A percentile compares a stretch with the other conserved stretches of the same genome.
Evolutionary conservation across 1,140 invertebrate genomes (phyloP).

Genomic region (Drosophila subobscura): DNA sequence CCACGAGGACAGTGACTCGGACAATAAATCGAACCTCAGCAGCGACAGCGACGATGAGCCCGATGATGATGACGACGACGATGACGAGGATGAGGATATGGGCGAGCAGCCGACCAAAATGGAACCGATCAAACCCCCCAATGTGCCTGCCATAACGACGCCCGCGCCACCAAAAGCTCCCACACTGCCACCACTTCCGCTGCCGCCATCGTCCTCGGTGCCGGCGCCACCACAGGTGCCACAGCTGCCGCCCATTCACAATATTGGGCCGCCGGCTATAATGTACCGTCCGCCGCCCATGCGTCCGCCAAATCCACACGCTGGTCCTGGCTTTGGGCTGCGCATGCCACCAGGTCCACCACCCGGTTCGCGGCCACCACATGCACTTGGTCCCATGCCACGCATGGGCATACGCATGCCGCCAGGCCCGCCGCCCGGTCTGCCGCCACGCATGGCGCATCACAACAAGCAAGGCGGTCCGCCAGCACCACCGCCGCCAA

Average conservation of each 20-base stretch:
- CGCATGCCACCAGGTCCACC: constrained; percentile 87
- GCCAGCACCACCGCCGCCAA: constrained; percentile 54
- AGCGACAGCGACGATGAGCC: constrained; percentile 45
- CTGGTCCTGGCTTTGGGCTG: constrained; percentile 65
- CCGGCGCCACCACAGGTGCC: constrained; percentile 72
- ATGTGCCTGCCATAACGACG: background rate
- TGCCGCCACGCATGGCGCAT: constrained; percentile 83
- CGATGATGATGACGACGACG: constrained; percentile 23
- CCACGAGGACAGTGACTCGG: constrained; percentile 35
- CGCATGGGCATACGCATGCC: constrained; percentile 84
- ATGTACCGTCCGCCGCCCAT: constrained; percentile 87
- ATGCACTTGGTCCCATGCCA: constrained; percentile 85
- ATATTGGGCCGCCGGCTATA: constrained; percentile 80
- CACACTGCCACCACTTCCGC: constrained; percentile 52
- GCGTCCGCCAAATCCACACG: constrained; percentile 81
- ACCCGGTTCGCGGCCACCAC: constrained; percentile 86
- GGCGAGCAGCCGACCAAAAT: constrained; percentile 13
- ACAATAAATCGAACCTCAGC: constrained; percentile 50
- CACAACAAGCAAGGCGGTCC: constrained; percentile 68
- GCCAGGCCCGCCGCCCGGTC: constrained; percentile 89
- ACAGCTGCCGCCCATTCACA: constrained; percentile 67
- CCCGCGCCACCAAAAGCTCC: constrained; percentile 53
- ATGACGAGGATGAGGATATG: constrained; percentile 45
- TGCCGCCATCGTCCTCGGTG: constrained; percentile 44
- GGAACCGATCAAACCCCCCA: constrained; percentile 17